Base-by-base conservation (phyloP, 2,113 vertebrate species). In the Gavialis gangeticus region DNA sequence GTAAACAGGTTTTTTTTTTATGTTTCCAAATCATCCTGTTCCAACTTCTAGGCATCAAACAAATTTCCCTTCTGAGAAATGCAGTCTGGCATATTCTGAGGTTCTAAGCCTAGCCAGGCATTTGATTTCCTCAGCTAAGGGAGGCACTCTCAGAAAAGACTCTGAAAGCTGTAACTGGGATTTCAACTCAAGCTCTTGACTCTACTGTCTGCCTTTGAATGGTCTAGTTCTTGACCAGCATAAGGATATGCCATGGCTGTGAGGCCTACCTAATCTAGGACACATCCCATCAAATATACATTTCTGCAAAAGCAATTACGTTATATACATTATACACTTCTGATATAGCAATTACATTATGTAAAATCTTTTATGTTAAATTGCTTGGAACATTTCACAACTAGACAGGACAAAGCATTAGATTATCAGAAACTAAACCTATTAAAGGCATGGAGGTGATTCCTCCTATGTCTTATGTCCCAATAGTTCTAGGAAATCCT, bases 161-260 rank as follows among this genome's bases (percentile, higher is more conserved):
- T 34, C 19, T 30, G 21, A 69, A 46, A 46, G 46, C 46, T 46
- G 7, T 3, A 79, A n/a, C 2, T 27, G 27, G 24, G 27, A 82
- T 57, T 75, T 37, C 5, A 5, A 9, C 57, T 18, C 3, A 27
- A 71, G 21, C 30, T 91, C 27, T 3, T 2, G 6, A 24, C 2
- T 34, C 22, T 28, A 3, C 3, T 63, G 79, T 54, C 12, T 69
- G 63, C 37, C 6, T 1, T 1, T 1, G 2, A 6, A 2, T 76
- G 34, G 3, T 12, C 62, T 25, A 21, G 57, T 24, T 64, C 19
- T n/a, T 46, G 58, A 78, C 76, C 7, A 10, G 34, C 0, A 0
- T 12, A 15, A 17, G 57, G 27, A 34, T 10, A 17, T 30, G 28
- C 5, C 69, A 13, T 62, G 13, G 34, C 64, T 60, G 24, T 5